Evolutionary conservation across 2,113 vertebrate genomes (phyloP), one percentile per base, ranked within the genome.

Genomic region (Vulpes lagopus): DNA sequence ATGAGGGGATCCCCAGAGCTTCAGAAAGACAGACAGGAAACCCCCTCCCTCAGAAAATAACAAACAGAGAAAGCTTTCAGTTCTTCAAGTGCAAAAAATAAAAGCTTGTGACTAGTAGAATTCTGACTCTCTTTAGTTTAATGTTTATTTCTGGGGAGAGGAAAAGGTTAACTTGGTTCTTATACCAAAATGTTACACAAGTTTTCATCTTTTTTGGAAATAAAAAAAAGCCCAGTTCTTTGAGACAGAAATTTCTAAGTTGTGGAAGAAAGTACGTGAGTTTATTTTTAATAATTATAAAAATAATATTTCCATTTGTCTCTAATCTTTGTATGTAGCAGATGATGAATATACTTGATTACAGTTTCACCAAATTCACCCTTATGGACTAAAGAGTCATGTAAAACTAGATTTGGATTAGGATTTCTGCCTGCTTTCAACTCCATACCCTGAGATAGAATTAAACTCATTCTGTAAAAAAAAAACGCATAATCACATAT

Each of bases 11-110:
- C 96, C 98, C 93, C 97, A 91, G 95, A 94, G 95, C 94, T 96
- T 96, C 97, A 97, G 94, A 96, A 97, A 96, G 95, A 64, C 51
- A 89, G 32, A 89, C 95, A 83, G 96, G 98, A 98, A 98, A 99
- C 96, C 82, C 96, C 98, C 98, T 98, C 95, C 98, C 97, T 98
- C 97, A 98, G 97, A 98, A 98, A 98, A 98, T 98, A 86, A 98
- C 97, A 96, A 32, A 69, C 85, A 86, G 85, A 97, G 97, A 96
- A 73, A 92, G 92, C 95, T 96, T 95, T 94, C 97, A 94, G 98
- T 94, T 98, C 97, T 96, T 98, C 96, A 95, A 97, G 95, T 53
- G 98, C 0, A 0, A 97, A 97, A 98, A 98, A 98, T 76, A 98
- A 97, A 97, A 97, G 27, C 86, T 87, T 94, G 65, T 98, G 97